phyloP scores from a whole-genome alignment of 2,888 invertebrate species.

The Drosophila affinis region DNA sequence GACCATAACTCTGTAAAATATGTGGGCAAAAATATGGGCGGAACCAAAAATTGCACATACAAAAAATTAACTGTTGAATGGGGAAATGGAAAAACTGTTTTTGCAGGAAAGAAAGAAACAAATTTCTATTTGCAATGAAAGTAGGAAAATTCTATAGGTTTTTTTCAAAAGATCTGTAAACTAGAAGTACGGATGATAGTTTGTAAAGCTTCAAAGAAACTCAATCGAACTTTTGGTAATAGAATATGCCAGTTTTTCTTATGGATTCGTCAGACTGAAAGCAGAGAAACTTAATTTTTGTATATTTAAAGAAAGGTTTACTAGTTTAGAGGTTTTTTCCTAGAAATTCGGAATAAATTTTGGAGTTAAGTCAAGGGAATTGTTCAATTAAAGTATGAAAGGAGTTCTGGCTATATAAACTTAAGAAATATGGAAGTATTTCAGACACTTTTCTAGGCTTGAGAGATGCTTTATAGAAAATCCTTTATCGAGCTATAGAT shows the following conservation, averaged over 20 bases:
- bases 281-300: not conserved
- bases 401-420: not conserved
- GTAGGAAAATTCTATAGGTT: not conserved
- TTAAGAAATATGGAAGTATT: not conserved
- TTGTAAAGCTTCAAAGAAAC: not conserved
- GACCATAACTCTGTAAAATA: conserved; percentile 1
- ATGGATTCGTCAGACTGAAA: not conserved
- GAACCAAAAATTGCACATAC: not conserved
- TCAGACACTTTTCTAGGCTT: not conserved
- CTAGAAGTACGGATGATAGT: not conserved
- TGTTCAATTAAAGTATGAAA: not conserved
- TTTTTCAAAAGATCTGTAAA: not conserved
- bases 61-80: not conserved
- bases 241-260: not conserved
- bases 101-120: not conserved
- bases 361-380: not conserved
- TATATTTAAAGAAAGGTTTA: not conserved
- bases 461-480: not conserved
- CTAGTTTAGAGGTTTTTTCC: not conserved
- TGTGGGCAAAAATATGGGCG: not conserved
- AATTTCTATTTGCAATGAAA: not conserved
- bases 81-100: not conserved
- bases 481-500: too few relatives aligned
- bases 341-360: not conserved
- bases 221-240: not conserved